Evolutionary conservation across 2,797 vertebrate species (phyloP), one percentile per base, ranked within the genome.

Genomic region (Gambelia wislizenii): DNA sequence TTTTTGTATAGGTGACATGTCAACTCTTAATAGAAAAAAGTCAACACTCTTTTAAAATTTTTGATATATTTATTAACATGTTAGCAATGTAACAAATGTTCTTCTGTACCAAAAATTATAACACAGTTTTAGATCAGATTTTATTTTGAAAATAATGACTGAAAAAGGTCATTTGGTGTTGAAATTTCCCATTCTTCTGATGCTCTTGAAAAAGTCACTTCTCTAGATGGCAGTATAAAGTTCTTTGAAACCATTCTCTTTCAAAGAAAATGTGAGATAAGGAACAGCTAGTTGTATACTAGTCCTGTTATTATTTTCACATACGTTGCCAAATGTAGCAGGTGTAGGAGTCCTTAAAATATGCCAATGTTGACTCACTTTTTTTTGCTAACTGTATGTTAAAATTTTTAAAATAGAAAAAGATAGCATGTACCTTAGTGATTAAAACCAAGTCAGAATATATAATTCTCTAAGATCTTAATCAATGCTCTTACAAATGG

Each of bases 251-350:
- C 6, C 0, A 76, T 88, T 36, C 16, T 25, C 72, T 2, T 1
- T 3, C 36, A 22, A 0, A 44, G 2, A 64, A 90, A 27, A 12
- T 52, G 25, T 87, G 76, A 25, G 70, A 54, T 59, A n/a, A 47
- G 27, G 36, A 44, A 72, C 79, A 2, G 72, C 89, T 90, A 14
- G 13, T 78, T 89, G 83, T 49, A 72, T 84, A 90, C 47, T 87
- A 22, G 12, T 84, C 12, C 87, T 67, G n/a, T 86, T 3, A 1
- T 0, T 3, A 77, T 25, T 39, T 80, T 61, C 42, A 49, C 27
- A 36, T 47, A 42, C 27, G 0, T 76, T 80, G 67, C 36, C 18
- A 80, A 56, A 30, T 20, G n/a, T 79, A 79, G 44, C 76, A 54
- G 44, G 36, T 33, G 2, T 39, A 33, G 36, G 30, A 81, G 39